A percentile compares a stretch with the other conserved stretches of the same genome.
Conservation (phyloP, 2,888 invertebrate genomes). For the Sinotaia quadrata region DNA sequence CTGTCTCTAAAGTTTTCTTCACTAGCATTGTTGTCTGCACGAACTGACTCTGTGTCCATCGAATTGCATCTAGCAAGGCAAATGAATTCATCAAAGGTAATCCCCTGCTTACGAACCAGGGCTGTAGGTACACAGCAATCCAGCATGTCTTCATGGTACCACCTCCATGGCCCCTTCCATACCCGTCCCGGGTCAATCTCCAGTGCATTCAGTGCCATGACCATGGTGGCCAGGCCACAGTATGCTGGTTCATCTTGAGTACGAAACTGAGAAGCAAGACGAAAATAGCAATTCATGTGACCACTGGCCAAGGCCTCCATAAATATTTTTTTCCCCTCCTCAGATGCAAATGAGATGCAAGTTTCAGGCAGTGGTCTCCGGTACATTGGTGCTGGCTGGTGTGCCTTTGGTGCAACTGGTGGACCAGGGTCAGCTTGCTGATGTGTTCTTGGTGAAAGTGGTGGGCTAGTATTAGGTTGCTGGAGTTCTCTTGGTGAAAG, state of each 20-base stretch:
- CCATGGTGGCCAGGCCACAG: conserved; percentile 72
- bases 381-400: conserved; percentile 56
- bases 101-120: conserved; percentile 61
- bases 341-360: conserved; percentile 69
- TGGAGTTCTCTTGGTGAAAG: too few relatives aligned
- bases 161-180: conserved; percentile 69
- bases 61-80: conserved; percentile 71
- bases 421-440: not conserved
- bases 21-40: conserved; percentile 31
- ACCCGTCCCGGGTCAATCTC: conserved; percentile 69
- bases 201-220: conserved; percentile 71
- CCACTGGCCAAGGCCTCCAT: conserved; percentile 61
- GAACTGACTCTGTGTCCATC: conserved; percentile 48
- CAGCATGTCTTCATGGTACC: conserved; percentile 73
- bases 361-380: conserved; percentile 65
- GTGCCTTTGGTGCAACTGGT: not conserved
- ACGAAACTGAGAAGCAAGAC: conserved; percentile 70
- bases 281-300: conserved; percentile 63
- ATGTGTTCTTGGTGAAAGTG: too few relatives aligned
- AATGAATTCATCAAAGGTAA: conserved; percentile 68
- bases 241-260: conserved; percentile 73
- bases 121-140: conserved; percentile 71
- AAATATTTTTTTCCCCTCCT: conserved; percentile 69
- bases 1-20: conserved; percentile 43
- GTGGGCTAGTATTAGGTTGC: too few relatives aligned